Evolutionary conservation across 2,113 vertebrate species (phyloP).

Genomic region (Mesembrinibis cayennensis): DNA sequence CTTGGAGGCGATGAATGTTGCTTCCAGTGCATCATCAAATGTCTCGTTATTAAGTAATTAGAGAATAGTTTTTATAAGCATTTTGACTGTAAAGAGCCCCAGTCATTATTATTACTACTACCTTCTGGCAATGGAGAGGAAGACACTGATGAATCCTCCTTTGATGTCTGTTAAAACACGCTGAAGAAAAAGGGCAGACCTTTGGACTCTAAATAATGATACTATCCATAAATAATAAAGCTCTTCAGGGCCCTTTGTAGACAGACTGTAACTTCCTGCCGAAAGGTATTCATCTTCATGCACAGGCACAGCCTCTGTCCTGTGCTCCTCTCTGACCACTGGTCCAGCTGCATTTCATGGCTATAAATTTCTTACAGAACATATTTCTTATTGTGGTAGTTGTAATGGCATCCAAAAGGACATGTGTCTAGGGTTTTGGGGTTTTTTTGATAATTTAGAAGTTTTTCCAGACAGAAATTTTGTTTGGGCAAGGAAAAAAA

Average conservation of each 20-base stretch:
- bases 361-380: neutral
- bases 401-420: neutral
- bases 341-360: neutral
- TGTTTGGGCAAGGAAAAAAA: neutral
- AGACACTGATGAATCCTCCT: neutral
- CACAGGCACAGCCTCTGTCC: neutral
- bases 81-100: neutral
- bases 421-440: neutral
- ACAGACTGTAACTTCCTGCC: neutral
- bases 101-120: neutral
- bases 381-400: neutral
- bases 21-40: slow-evolving; percentile 7
- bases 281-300: neutral
- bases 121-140: slow-evolving; percentile 20
- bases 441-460: neutral
- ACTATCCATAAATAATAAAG: neutral
- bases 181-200: neutral
- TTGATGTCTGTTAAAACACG: slow-evolving; percentile 41
- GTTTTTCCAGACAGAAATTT: neutral
- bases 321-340: neutral
- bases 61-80: slow-evolving; percentile 14
- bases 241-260: neutral
- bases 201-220: neutral
- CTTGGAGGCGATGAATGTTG: neutral
- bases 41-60: slow-evolving; percentile 46